These are phyloP conservation scores for Acanthosepion lycidas DNA, from an alignment of 2,888 invertebrate species.

Conservation along the genomic window DNA sequence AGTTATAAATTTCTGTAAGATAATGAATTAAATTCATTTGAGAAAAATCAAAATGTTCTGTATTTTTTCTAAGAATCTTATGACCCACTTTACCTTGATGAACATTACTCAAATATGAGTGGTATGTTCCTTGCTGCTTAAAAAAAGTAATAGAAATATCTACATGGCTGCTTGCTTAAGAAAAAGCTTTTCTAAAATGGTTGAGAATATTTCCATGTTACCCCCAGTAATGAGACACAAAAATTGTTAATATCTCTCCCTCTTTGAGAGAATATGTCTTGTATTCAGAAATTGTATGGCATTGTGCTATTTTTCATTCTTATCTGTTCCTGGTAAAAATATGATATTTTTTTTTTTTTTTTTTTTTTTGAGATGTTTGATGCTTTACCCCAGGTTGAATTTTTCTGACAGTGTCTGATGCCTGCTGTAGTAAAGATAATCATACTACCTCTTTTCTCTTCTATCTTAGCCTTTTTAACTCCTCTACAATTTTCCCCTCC, in stretches of 20 bases:
- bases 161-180: too few species aligned
- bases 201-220: too few species aligned
- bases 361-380: neutral
- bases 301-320: neutral
- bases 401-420: neutral
- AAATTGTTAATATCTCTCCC: neutral
- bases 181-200: too few species aligned
- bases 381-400: neutral
- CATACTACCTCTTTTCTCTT: neutral
- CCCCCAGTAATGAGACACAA: neutral
- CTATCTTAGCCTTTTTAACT: neutral
- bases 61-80: too few species aligned
- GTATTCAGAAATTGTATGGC: neutral
- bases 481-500: neutral
- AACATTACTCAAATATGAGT: too few species aligned
- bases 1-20: too few species aligned
- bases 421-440: neutral
- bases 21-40: too few species aligned
- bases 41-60: too few species aligned
- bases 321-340: constrained; percentile 1
- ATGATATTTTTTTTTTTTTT: neutral
- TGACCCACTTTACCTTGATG: too few species aligned
- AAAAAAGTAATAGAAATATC: too few species aligned
- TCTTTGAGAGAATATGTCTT: neutral
- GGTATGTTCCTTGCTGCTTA: too few species aligned